A percentile compares a stretch with the other conserved stretches of the same genome.
These are phyloP conservation scores for Lipophrys pholis DNA, from an alignment of 2,113 vertebrate species.

Conservation along the genomic window DNA sequence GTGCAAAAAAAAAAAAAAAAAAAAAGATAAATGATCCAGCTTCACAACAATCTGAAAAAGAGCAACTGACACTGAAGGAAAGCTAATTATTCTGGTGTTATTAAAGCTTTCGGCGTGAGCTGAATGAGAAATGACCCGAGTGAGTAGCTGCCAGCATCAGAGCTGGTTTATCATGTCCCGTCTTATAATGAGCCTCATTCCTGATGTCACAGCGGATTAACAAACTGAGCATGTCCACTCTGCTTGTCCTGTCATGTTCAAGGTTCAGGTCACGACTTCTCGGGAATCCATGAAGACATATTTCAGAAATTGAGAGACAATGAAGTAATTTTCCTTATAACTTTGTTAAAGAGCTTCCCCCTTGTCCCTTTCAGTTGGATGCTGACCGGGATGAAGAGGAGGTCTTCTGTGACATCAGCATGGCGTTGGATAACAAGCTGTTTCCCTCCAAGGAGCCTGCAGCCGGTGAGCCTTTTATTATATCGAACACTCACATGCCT, in stretches of 20 bases:
- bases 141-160: slow-evolving; percentile 5
- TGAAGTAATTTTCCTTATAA: no score
- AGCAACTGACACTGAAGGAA: slow-evolving; percentile 10
- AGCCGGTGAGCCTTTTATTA: slow-evolving; percentile 82
- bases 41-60: slow-evolving; percentile 14
- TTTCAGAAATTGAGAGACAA: neutral
- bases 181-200: slow-evolving; percentile 29
- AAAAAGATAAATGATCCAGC: neutral
- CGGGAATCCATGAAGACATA: neutral
- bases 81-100: slow-evolving; percentile 43
- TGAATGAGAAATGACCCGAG: slow-evolving; percentile 38
- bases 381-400: slow-evolving; percentile 96
- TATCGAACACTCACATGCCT: no score
- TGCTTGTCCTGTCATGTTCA: neutral
- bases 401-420: slow-evolving; percentile 94
- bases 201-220: slow-evolving; percentile 33
- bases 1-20: slow-evolving; percentile 8
- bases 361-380: slow-evolving; percentile 85
- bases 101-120: slow-evolving; percentile 35
- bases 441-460: slow-evolving; percentile 89
- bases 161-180: slow-evolving; percentile 27
- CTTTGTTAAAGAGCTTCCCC: slow-evolving; percentile 8
- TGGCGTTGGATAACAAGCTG: slow-evolving; percentile 93
- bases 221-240: neutral
- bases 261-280: slow-evolving; percentile 14